Conservation (phyloP, 1,140 invertebrate genomes). For the Zophobas atratus region DNA sequence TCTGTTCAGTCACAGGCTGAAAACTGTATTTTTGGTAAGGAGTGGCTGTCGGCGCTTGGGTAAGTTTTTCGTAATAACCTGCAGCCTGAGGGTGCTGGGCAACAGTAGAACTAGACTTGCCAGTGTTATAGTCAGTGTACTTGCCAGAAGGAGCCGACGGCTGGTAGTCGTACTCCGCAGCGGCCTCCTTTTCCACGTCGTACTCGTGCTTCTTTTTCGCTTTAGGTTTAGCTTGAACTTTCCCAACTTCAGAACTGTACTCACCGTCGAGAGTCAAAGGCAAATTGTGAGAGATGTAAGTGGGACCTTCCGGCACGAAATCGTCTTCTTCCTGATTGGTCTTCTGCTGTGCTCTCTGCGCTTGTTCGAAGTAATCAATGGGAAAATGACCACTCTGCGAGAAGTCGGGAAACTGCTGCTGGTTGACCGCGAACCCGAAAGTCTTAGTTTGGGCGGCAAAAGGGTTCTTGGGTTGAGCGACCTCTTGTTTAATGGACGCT, state of each 20-base stretch:
- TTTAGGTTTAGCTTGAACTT: slow-evolving; percentile 18
- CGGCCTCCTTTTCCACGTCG: slow-evolving; percentile 1
- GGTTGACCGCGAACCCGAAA: slow-evolving; percentile 6
- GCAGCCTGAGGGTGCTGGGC: slow-evolving; percentile 55
- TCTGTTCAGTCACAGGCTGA: slow-evolving; percentile 54
- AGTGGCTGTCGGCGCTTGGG: slow-evolving; percentile 44
- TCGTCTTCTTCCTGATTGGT: slow-evolving; percentile 17
- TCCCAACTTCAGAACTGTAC: slow-evolving; percentile 14
- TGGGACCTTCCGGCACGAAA: not conserved
- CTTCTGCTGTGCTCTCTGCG: slow-evolving; percentile 47
- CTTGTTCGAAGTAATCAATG: slow-evolving; percentile 56
- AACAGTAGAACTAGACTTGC: slow-evolving; percentile 59
- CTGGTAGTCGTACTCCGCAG: slow-evolving; percentile 5
- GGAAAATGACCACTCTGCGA: slow-evolving; percentile 30
- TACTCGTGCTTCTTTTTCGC: slow-evolving; percentile 14
- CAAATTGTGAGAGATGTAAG: slow-evolving; percentile 15
- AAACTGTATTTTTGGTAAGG: slow-evolving; percentile 65
- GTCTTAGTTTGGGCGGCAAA: slow-evolving; percentile 29
- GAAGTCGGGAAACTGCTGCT: slow-evolving; percentile 48
- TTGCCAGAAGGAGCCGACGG: slow-evolving; percentile 25
- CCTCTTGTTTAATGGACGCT: slow-evolving; percentile 42
- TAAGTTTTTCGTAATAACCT: slow-evolving; percentile 47
- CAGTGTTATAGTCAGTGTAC: slow-evolving; percentile 56
- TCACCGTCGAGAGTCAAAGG: slow-evolving; percentile 2
- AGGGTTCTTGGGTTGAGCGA: slow-evolving; percentile 26